Base-by-base conservation (phyloP, 2,113 vertebrate genomes). In the Nymphicus hollandicus region DNA sequence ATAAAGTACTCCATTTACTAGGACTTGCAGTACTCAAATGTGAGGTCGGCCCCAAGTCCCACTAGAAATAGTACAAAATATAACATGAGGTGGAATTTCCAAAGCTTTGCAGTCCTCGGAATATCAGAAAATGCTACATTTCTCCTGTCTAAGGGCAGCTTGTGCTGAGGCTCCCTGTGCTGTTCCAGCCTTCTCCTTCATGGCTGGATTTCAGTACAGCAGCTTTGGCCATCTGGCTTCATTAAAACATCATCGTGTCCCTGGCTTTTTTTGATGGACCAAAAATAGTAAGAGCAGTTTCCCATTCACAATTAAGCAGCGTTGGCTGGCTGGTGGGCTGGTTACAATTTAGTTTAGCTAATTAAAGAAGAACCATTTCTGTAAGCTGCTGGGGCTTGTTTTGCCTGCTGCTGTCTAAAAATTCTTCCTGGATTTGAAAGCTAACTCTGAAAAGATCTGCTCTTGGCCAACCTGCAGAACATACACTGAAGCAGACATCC, bases 171-270 rank as follows among this genome's bases (percentile, higher is more conserved):
- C 52, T 72, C 56, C 86, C 63, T 61, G 25, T 52, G 55, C 61
- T 70, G 33, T 76, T 82, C 65, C 74, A 86, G 70, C 74, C 66
- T 80, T 69, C 73, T 72, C 13, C 50, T 89, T 53, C 66, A 46
- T 46, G 50, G 74, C 86, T 87, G 66, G 33, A 43, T 72, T 91
- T 94, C 93, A 73, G 39, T 29, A 17, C 41, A 91, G 74, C 81
- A 93, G 88, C 76, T 88, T n/a, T 77, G 79, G 80, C 89, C 93
- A 96, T 90, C 90, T 95, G 90, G 85, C 64, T 88, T 83, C 82
- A 63, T 81, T 78, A 50, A 85, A 66, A 35, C 74, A 81, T 63
- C 63, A 63, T 55, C 1, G 2, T 82, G 84, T 71, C 71, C 85
- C 64, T 15, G 4, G 46, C 69, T 61, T 80, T 81, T 63, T 66